Base-by-base conservation (phyloP, 2,797 vertebrate species). In the Phrynocephalus forsythii region DNA sequence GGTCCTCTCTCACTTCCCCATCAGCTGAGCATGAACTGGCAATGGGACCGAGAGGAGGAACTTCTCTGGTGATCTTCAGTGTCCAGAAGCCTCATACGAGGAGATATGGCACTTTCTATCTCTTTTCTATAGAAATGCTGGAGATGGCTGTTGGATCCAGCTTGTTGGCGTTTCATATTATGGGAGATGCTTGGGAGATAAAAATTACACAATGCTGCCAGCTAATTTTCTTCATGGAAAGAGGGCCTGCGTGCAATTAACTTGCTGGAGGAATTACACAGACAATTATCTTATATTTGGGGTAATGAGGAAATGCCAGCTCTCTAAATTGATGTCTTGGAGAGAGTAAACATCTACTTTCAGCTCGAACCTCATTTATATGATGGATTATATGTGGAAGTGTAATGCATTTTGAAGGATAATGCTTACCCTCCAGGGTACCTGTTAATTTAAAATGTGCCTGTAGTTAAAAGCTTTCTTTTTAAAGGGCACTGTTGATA, bases 271-370 rank as follows among this genome's bases (percentile, higher is more conserved):
- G 84, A 94, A 95, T 95, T 94, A 91, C 75, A 84, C 82, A 88
- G 85, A 93, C 85, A 94, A 92, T 95, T 95, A 95, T 87, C 11
- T 0, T 91, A 56, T 92, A 93, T 95, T 94, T 95, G 93, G 90
- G 94, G 88, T 94, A 95, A 96, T 94, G 88, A 95, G 92, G 90
- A 94, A 95, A 93, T 94, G 91, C 92, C 89, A 92, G 1, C 84
- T 96, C 76, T 76, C 80, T 94, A 93, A 95, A 95, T 92, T 91
- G 88, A 93, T 95, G 82, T 93, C 91, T 94, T 92, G 89, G 78
- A 87, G 94, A 94, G 94, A 94, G 91, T 92, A 95, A 95, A 95
- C 89, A 91, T 85, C 90, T 91, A 83, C n/a, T 85, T 94, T 92
- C 88, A 83, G 86, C 92, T 91, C 88, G 91, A 84, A 75, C 72